These are phyloP conservation scores for Callipepla squamata DNA, from an alignment of 2,113 vertebrate genomes.

Conservation along the genomic window DNA sequence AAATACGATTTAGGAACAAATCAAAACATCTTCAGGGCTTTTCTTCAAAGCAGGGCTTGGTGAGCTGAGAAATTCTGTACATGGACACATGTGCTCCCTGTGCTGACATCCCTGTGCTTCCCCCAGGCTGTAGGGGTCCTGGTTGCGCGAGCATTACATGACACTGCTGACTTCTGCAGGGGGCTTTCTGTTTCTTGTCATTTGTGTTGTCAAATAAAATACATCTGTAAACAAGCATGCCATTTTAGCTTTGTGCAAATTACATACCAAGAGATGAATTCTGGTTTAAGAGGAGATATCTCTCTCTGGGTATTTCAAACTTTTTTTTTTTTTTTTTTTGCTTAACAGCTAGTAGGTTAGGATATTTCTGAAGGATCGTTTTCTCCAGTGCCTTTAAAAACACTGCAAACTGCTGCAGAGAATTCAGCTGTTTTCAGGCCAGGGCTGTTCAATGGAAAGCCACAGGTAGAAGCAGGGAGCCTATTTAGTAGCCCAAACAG, in stretches of 20 bases:
- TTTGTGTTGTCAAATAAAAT: neutral
- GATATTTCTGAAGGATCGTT: neutral
- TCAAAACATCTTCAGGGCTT: neutral
- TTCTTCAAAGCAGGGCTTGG: neutral
- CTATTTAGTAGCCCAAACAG: neutral
- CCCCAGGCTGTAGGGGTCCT: neutral
- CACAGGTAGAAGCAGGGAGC: neutral
- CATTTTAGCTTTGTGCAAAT: neutral
- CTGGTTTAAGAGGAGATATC: neutral
- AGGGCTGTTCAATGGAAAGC: neutral
- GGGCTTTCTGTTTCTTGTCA: neutral
- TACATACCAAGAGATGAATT: neutral
- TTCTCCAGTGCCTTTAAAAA: neutral
- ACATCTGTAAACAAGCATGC: neutral
- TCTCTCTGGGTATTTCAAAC: neutral
- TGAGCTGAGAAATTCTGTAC: neutral
- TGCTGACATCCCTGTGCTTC: neutral
- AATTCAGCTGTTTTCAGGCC: neutral
- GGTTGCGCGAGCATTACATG: rapidly evolving
- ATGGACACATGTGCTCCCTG: neutral
- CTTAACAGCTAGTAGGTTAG: neutral
- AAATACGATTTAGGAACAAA: conserved; percentile 14
- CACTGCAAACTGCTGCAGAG: neutral
- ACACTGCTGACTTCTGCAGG: neutral
- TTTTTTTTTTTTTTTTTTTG: no score